Base-by-base conservation (phyloP, 2,888 invertebrate species). In the Papilio gigon region DNA sequence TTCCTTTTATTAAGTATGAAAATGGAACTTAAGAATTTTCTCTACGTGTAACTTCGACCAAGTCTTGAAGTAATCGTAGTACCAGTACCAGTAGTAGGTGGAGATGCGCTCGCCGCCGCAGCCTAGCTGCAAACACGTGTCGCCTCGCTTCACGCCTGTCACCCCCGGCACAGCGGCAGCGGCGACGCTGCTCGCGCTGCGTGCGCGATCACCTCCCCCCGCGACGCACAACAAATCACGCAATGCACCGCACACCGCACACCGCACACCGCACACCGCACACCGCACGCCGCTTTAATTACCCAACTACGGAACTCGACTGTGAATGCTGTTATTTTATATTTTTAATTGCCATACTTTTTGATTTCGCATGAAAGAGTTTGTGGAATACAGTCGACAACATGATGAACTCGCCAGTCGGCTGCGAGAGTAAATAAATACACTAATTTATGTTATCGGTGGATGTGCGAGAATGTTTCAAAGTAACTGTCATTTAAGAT, bases 231-330 rank as follows among this genome's bases (percentile, higher is more conserved):
- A 60, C 59, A 59, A 66, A 66, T 44, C 42, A 44, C 33, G 44
- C 65, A 47, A 59, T 42, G 40, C n/a, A 66, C 12, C 6, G 42
- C 53, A 37, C 17, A 42, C 27, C 27, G 12, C 25, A 22, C 22
- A 59, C 59, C n/a, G n/a, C n/a, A n/a, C n/a, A 66, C 12, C 6
- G 42, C 53, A 37, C 17, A 42, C 27, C 27, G 12, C 25, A 22
- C 22, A 59, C 59, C n/a, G n/a, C n/a, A n/a, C n/a, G n/a, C 9
- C 56, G 22, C 37, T 66, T 60, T 60, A 60, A 66, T 60, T 50
- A 66, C 35, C 66, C 27, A 66, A 37, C 47, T 14, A 17, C 17
- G 25, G 33, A 44, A 17, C 47, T 33, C 33, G 47, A 47, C 20
- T 63, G 63, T 50, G 60, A 37, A 20, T 22, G 11, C 22, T 6